phyloP scores from a whole-genome alignment of 2,797 vertebrate genomes.

The Apogon talboti region DNA sequence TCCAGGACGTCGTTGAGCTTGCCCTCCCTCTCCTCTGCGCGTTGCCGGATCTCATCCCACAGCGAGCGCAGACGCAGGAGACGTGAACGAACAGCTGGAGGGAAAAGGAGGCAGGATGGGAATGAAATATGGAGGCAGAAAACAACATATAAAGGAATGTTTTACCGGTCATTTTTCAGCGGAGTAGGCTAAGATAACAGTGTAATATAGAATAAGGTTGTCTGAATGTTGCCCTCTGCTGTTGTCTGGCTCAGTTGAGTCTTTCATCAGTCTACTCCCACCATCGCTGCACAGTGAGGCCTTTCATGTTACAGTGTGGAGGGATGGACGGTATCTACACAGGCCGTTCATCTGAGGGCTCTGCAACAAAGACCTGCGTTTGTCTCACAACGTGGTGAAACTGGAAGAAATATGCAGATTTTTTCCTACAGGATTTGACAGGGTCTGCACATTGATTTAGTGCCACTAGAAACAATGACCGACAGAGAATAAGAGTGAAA shows the following conservation, averaged over 20 bases:
- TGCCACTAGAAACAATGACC: constrained; percentile 10
- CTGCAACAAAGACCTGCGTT: constrained; percentile 38
- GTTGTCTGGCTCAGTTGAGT: background rate
- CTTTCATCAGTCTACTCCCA: constrained; percentile 33
- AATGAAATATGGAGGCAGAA: background rate
- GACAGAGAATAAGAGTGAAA: no score
- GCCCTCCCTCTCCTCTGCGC: constrained; percentile 92
- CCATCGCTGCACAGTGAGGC: constrained; percentile 41
- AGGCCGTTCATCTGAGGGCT: constrained; percentile 20
- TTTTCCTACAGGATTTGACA: background rate
- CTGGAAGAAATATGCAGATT: constrained; percentile 28
- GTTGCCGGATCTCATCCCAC: constrained; percentile 97
- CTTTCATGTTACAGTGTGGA: constrained; percentile 43
- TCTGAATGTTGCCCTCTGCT: background rate
- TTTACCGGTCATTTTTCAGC: background rate
- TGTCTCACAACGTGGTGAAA: constrained; percentile 14
- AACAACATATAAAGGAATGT: background rate
- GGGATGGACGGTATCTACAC: constrained; percentile 23
- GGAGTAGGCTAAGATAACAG: background rate
- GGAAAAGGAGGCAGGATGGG: background rate
- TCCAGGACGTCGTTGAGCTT: constrained; percentile 96
- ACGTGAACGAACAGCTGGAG: constrained; percentile 86
- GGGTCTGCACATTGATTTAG: background rate
- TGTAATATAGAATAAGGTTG: background rate
- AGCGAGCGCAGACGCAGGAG: constrained; percentile 93